Base-by-base conservation (phyloP, 2,888 invertebrate genomes). In the Theretra japonica region DNA sequence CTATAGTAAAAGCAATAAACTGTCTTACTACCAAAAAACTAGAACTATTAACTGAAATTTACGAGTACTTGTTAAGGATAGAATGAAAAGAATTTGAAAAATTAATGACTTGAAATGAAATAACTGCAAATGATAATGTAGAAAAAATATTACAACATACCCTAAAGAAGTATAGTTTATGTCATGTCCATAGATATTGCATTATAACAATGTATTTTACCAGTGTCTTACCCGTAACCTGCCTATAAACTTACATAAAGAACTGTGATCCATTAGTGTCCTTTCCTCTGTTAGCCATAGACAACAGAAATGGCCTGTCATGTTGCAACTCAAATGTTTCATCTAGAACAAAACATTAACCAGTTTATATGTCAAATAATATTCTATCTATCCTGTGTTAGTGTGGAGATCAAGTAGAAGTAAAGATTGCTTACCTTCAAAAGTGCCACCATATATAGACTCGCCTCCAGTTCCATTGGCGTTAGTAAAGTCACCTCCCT, bases 181-280 rank as follows among this genome's bases (percentile, higher is more conserved):
- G 30, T n/a, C 2, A 33, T 30, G 60, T 19, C 33, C 62, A 11
- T 62, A 21, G 21, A 11, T 6, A 21, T 17, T 41, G 11, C 21
- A 62, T 65, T n/a, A n/a, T 6, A 53, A 53, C 6, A 53, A n/a
- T n/a, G 17, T 23, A 41, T 23, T n/a, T 65, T 23, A 65, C 65
- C 48, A 25, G 3, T 23, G 1, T 80, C 88, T 89, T 88, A 89
- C 89, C 87, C 69, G 74, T 72, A 23, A 78, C 78, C 74, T 69
- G 60, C 50, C 73, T 70, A 73, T 74, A 78, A 81, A 97, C 98
- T 98, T 96, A 99, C 99, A 99, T 98, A 93, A 99, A 99, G 94
- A 99, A 99, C 89, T 99, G 99, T 3, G 99, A 99, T 73, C 99
- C 99, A 92, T 99, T 99, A 58, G 99, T 99, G 87, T 99, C 97